phyloP scores from a whole-genome alignment of 2,113 vertebrate genomes.

The Tinamus guttatus region DNA sequence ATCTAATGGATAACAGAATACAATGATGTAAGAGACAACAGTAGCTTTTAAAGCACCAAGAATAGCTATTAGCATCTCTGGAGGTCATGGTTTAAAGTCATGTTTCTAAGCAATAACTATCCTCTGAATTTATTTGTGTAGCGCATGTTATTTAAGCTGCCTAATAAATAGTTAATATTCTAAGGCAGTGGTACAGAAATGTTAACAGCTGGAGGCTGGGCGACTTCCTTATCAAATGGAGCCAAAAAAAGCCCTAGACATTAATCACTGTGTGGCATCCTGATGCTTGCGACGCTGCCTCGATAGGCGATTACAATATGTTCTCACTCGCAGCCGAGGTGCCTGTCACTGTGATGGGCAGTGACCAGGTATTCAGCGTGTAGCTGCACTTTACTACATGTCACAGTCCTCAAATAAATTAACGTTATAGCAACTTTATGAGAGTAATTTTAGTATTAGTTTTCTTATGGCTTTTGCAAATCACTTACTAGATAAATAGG shows the following conservation, averaged over 20 bases:
- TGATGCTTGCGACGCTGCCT: slow-evolving; percentile 29
- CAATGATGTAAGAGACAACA: background rate
- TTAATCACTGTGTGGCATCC: slow-evolving; percentile 53
- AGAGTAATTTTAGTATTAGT: background rate
- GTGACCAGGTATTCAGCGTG: background rate
- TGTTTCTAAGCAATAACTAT: background rate
- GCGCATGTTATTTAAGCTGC: background rate
- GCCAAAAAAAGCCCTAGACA: slow-evolving; percentile 47
- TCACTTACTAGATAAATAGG: background rate
- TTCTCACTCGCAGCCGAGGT: background rate
- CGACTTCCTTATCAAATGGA: slow-evolving; percentile 1
- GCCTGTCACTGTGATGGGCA: background rate
- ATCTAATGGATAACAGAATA: background rate
- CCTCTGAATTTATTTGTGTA: background rate
- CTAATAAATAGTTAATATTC: slow-evolving; percentile 36
- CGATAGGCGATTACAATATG: background rate
- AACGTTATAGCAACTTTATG: background rate
- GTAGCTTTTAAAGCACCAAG: background rate
- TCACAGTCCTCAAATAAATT: background rate
- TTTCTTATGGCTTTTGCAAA: background rate
- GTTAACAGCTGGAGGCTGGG: slow-evolving; percentile 44
- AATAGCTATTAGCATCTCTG: background rate
- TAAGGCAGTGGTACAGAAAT: background rate
- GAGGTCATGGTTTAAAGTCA: background rate
- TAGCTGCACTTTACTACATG: background rate